Conservation (phyloP, 1,140 invertebrate genomes). For the Drosophila takahashii region DNA sequence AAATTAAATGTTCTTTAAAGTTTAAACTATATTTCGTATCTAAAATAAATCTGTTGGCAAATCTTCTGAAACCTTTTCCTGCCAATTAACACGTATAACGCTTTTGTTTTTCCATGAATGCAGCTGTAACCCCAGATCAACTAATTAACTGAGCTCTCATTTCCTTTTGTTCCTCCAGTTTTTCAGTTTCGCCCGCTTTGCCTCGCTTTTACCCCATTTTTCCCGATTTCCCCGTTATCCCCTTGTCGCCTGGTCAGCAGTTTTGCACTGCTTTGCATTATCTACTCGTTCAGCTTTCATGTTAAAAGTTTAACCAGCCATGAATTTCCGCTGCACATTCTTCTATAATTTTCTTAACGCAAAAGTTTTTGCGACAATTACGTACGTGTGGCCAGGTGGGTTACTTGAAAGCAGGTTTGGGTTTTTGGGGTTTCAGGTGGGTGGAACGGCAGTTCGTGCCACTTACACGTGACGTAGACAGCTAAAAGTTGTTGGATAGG, state of each 20-base stretch:
- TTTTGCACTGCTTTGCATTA: slow-evolving; percentile 49
- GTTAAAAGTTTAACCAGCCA: slow-evolving; percentile 56
- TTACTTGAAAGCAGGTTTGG: neutral
- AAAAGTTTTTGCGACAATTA: slow-evolving; percentile 76
- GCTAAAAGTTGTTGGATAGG: neutral
- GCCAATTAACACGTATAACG: neutral
- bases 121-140: neutral
- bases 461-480: slow-evolving; percentile 30
- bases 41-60: neutral
- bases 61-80: neutral
- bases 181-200: neutral
- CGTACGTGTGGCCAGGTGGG: slow-evolving; percentile 58
- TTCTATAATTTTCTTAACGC: slow-evolving; percentile 69
- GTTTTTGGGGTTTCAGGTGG: no score
- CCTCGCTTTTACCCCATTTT: no score
- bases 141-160: neutral
- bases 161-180: neutral
- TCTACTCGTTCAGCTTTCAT: slow-evolving; percentile 53
- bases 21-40: no score
- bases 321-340: slow-evolving; percentile 64
- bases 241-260: slow-evolving; percentile 46
- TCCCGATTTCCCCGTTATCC: no score
- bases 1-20: no score
- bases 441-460: slow-evolving; percentile 20
- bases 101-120: neutral